Base-by-base conservation (phyloP, 1,140 invertebrate genomes). In the Armadillidium nasatum region DNA sequence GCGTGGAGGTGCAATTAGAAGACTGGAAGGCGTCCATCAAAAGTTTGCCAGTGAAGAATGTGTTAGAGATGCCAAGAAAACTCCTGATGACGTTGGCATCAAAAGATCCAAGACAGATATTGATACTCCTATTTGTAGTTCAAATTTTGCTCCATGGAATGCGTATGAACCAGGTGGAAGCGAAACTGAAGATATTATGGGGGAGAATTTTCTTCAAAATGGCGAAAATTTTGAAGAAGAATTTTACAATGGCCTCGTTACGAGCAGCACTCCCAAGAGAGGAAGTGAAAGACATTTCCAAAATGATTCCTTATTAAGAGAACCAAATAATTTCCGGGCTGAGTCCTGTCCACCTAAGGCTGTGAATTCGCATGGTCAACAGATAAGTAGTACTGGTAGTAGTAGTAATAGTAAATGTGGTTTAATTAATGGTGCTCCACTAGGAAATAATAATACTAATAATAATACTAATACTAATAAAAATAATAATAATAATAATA, bases 381-480 rank as follows among this genome's bases (percentile, higher is more conserved):
- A 15, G 50, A 60, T 33, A 33, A 33, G 33, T 33, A 33, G 33
- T n/a, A n/a, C n/a, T n/a, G n/a, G n/a, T 33, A 33, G 33, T 33
- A 33, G 33, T 33, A 33, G 33, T 33, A 33, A 33, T 33, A 33
- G 19, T 19, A 60, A 60, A 60, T 60, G 50, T 60, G 50, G 50
- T 60, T 60, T 60, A 60, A 60, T 60, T 19, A 60, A 60, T 60
- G 50, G 50, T 60, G 50, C 50, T 60, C 50, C 19, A 60, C 50
- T 60, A 60, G 50, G 50, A 60, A 60, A 60, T 60, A 60, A 60
- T 60, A 60, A 60, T 60, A 60, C 50, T 60, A 60, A 13, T 60
- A 60, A 13, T 60, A 15, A 60, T 60, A 33, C 33, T 33, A 33
- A 33, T 33, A 60, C 1, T 4, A 60, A 60, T 7, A 60, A 60